Base-by-base conservation (phyloP, 2,888 invertebrate species). In the Aproaerema taeniolella region DNA sequence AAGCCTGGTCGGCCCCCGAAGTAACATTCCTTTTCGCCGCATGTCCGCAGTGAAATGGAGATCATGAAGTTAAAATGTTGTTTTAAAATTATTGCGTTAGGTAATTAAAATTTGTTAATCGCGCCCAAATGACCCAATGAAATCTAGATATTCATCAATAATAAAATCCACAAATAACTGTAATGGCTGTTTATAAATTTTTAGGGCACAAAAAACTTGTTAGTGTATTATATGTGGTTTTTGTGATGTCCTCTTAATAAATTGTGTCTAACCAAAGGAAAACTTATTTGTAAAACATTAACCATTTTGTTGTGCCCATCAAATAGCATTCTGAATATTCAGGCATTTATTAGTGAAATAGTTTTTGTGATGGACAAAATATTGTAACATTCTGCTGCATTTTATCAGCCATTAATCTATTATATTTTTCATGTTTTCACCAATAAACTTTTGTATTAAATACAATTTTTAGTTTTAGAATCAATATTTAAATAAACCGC, bases 381-480 rank as follows among this genome's bases (percentile, higher is more conserved):
- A 83, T 86, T 86, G 86, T 86, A 83, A 85, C 75, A 81, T 82
- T 83, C 82, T 76, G 85, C 86, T 86, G 85, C 86, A 83, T 86
- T 85, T 85, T 85, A 83, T 82, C 86, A 86, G 85, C 85, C 86
- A 85, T 83, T 85, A 82, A 81, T 83, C 85, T 82, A 85, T 85
- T 85, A 86, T 86, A 86, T 86, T 86, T 86, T 86, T 83, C 86
- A 86, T 86, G 86, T 86, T 86, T 86, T 86, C 86, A 86, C 86
- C 86, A 86, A 86, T 86, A 86, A 85, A 86, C 80, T 82, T 86
- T 86, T 86, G 86, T 86, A 86, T 86, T 83, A 85, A 85, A 86
- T 86, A 85, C 83, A 85, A 81, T 78, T 83, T 85, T 86, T 86
- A 86, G 86, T 86, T 86, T 86, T 82, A 85, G 85, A 85, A 82